phyloP scores from a whole-genome alignment of 2,797 vertebrate species.

The Paramormyrops hopkinsi region DNA sequence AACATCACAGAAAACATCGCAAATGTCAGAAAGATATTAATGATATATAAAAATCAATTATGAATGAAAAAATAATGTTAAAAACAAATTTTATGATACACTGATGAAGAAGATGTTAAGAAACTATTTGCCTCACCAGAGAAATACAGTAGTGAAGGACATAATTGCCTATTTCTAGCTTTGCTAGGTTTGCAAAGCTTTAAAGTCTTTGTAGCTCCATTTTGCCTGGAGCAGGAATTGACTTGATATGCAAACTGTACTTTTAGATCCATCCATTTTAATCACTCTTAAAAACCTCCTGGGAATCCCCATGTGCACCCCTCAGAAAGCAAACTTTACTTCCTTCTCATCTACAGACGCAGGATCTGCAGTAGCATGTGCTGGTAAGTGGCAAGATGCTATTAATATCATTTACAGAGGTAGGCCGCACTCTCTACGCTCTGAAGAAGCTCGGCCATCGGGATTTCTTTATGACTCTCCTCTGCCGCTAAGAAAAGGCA shows the following conservation, averaged over 20 bases:
- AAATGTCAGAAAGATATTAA: constrained; percentile 11
- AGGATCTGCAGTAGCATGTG: constrained; percentile 29
- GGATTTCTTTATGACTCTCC: constrained; percentile 34
- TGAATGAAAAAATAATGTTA: not conserved
- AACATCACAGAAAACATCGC: not conserved
- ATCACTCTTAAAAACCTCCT: constrained; percentile 41
- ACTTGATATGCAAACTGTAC: constrained; percentile 43
- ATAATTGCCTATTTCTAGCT: constrained; percentile 45
- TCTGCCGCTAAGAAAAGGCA: constrained; percentile 34
- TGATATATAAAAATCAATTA: constrained; percentile 7
- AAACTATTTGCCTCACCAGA: constrained; percentile 29
- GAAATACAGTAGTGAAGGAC: constrained; percentile 30
- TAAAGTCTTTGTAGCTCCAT: constrained; percentile 46
- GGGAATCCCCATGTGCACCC: constrained; percentile 42
- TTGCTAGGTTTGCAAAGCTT: constrained; percentile 46
- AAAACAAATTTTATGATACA: constrained; percentile 12
- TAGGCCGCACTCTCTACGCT: constrained; percentile 36
- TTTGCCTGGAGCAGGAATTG: constrained; percentile 44
- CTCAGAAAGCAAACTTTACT: constrained; percentile 34
- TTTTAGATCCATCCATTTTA: constrained; percentile 47
- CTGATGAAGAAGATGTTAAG: constrained; percentile 17
- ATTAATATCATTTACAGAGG: constrained; percentile 48
- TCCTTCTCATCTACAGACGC: constrained; percentile 40
- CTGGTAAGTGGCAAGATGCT: constrained; percentile 39
- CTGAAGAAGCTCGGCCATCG: constrained; percentile 24